Conservation (phyloP, 2,113 vertebrate genomes). For the Ceyx melanurus region DNA sequence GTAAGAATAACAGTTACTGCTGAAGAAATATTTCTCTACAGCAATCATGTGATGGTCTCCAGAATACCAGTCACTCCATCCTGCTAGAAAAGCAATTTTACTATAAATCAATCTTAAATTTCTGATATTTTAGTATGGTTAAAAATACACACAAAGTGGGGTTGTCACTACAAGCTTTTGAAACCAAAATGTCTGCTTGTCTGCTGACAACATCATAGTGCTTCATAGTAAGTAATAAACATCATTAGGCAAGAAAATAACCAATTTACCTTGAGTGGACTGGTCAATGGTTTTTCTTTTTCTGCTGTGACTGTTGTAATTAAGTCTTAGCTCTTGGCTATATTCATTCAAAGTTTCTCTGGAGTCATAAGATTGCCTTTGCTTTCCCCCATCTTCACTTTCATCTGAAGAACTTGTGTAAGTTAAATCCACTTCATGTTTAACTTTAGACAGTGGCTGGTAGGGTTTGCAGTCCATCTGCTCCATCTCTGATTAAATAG, state of each 20-base stretch:
- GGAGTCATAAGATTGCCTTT: conserved; percentile 91
- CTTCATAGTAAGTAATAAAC: background rate
- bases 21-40: background rate
- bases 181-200: background rate
- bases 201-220: background rate
- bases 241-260: background rate
- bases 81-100: background rate
- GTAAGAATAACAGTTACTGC: background rate
- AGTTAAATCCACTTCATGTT: conserved; percentile 94
- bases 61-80: background rate
- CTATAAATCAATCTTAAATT: background rate
- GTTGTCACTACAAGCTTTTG: background rate
- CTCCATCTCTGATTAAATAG: conserved; percentile 86
- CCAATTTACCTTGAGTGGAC: conserved; percentile 84
- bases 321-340: conserved; percentile 89
- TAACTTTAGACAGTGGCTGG: conserved; percentile 93
- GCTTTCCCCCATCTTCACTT: conserved; percentile 90
- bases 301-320: conserved; percentile 88
- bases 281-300: conserved; percentile 87
- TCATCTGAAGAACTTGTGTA: conserved; percentile 97
- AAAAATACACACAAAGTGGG: background rate
- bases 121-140: background rate
- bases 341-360: conserved; percentile 94
- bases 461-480: conserved; percentile 98
- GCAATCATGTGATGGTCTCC: background rate